Percentiles rank a stretch among this genome's conserved stretches.
Evolutionary conservation across 2,888 invertebrate species (phyloP).

Genomic region (Blastobasis adustella): DNA sequence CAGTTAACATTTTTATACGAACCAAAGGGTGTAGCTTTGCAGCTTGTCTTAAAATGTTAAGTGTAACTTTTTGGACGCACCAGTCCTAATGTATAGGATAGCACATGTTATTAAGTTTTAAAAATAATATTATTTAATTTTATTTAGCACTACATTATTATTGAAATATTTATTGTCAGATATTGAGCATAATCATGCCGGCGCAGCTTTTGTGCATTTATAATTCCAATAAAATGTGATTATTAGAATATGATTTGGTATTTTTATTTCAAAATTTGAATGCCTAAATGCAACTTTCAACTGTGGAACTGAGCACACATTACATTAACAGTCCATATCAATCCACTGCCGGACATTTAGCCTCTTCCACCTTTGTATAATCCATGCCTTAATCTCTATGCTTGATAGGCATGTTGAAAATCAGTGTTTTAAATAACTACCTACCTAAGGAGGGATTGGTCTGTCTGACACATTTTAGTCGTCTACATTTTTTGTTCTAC

Average conservation of each 20-base stretch:
- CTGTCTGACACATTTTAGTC: no score
- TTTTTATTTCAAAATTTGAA: constrained; percentile 6
- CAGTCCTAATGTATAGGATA: constrained; percentile 58
- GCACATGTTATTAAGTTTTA: no score
- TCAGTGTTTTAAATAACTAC: no score
- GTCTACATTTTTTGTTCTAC: no score
- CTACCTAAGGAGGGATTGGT: no score
- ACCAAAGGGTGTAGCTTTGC: not conserved
- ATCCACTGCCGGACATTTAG: no score
- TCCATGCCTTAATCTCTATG: no score
- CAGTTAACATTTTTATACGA: not conserved
- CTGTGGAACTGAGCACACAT: no score
- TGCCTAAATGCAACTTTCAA: no score
- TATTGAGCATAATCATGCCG: constrained; percentile 53
- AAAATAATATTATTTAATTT: constrained; percentile 34
- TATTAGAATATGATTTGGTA: constrained; percentile 47
- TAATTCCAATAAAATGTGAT: constrained; percentile 72
- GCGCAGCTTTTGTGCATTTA: constrained; percentile 66
- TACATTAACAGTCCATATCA: no score
- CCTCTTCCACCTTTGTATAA: no score
- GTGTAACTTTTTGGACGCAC: constrained; percentile 52
- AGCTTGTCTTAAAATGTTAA: constrained; percentile 31
- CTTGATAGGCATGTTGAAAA: no score
- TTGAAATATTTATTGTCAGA: constrained; percentile 53
- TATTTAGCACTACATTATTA: constrained; percentile 58